Evolutionary conservation across 2,113 vertebrate species (phyloP).

Genomic region (Trematomus loennbergii): DNA sequence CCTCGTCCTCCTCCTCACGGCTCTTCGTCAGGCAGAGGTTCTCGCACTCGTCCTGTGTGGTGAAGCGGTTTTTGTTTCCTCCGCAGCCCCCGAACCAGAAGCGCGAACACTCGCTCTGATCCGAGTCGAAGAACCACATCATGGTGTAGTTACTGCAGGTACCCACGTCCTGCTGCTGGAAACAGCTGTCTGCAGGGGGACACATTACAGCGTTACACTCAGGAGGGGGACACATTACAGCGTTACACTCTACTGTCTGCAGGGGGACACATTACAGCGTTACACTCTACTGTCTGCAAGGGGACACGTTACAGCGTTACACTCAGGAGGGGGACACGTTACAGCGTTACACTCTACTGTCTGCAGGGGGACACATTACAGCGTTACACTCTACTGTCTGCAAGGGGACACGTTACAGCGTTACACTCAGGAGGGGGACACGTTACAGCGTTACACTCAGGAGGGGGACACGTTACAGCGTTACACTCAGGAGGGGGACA

Average conservation of each 20-base stretch:
- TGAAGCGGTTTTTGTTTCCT: slow-evolving; percentile 87
- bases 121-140: slow-evolving; percentile 86
- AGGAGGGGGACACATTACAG: slow-evolving; percentile 23
- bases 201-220: slow-evolving; percentile 40
- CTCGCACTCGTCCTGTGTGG: slow-evolving; percentile 82
- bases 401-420: too few relatives aligned
- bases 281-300: slow-evolving; percentile 63
- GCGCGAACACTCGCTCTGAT: slow-evolving; percentile 73
- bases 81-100: slow-evolving; percentile 91
- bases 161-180: slow-evolving; percentile 76
- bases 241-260: slow-evolving; percentile 7
- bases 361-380: too few relatives aligned
- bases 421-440: too few relatives aligned
- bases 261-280: neutral
- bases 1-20: slow-evolving; percentile 27
- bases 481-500: too few relatives aligned
- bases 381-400: too few relatives aligned
- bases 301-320: neutral
- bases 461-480: too few relatives aligned
- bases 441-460: too few relatives aligned
- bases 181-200: slow-evolving; percentile 77
- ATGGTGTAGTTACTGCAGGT: slow-evolving; percentile 81
- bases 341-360: neutral
- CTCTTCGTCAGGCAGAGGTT: slow-evolving; percentile 67
- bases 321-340: neutral